Evolutionary conservation across 1,140 invertebrate genomes (phyloP).

Genomic region (Zaprionus camerounensis): DNA sequence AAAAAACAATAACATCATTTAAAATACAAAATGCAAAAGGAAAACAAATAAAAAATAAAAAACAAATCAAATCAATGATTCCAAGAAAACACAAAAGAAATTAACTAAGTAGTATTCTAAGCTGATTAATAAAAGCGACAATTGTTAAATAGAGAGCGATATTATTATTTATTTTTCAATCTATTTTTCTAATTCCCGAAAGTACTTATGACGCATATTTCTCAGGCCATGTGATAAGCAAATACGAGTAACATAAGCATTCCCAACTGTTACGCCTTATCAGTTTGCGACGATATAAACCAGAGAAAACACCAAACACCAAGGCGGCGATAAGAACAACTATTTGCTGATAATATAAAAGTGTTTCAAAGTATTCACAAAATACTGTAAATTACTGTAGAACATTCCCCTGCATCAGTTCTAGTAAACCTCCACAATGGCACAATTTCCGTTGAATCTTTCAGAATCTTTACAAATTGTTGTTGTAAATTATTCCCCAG

Average conservation of each 20-base stretch:
- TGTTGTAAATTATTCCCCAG: too few relatives aligned
- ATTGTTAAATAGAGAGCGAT: constrained; percentile 49
- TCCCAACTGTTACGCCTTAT: constrained; percentile 4
- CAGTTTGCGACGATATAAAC: not conserved
- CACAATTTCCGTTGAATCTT: too few relatives aligned
- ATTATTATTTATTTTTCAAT: not conserved
- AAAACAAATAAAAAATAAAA: constrained; percentile 35
- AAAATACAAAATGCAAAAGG: constrained; percentile 39
- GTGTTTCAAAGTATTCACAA: too few relatives aligned
- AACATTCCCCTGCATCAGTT: too few relatives aligned
- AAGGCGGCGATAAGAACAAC: not conserved
- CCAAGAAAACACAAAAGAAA: constrained; percentile 38
- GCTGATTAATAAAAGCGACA: constrained; percentile 42
- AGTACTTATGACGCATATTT: not conserved
- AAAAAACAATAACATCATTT: not conserved
- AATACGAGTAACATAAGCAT: too few relatives aligned
- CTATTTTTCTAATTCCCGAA: constrained; percentile 3
- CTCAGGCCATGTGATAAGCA: not conserved
- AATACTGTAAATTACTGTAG: too few relatives aligned
- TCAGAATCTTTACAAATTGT: too few relatives aligned
- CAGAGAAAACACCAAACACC: not conserved
- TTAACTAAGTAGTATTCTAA: constrained; percentile 55
- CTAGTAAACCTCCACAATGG: too few relatives aligned
- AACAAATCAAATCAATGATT: constrained; percentile 46
- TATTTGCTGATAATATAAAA: not conserved